phyloP scores from a whole-genome alignment of 2,113 vertebrate species.

The Lophotis ruficrista region DNA sequence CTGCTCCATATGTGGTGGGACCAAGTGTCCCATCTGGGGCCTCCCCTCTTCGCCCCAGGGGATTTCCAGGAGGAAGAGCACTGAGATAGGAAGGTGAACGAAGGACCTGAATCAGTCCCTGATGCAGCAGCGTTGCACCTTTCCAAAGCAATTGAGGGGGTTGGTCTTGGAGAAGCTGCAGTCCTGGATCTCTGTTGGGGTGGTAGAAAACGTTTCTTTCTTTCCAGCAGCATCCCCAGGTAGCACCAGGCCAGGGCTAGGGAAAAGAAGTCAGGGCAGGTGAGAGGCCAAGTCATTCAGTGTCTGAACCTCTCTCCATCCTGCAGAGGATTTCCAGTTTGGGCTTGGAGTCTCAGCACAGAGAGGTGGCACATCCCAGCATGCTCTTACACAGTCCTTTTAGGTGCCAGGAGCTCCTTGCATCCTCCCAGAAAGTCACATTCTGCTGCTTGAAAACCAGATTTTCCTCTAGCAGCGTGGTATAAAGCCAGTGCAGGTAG shows the following conservation, averaged over 20 bases:
- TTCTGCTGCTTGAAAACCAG: background rate
- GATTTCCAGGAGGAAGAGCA: background rate
- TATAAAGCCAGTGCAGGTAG: background rate
- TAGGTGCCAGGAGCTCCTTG: background rate
- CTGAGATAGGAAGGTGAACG: background rate
- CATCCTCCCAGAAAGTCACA: background rate
- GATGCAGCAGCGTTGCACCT: background rate
- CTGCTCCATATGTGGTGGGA: background rate
- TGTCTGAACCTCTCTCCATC: background rate
- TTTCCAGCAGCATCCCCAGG: conserved; percentile 84
- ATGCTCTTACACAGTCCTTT: background rate
- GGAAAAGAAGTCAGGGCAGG: background rate
- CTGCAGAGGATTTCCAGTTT: background rate
- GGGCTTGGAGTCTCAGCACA: background rate
- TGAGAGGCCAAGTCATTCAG: background rate
- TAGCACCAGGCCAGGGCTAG: conserved; percentile 85
- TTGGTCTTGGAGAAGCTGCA: conserved; percentile 81
- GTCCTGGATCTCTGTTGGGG: conserved; percentile 81
- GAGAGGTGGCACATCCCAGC: rapidly evolving
- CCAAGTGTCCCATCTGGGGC: background rate
- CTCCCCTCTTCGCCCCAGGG: background rate
- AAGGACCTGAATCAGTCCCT: background rate
- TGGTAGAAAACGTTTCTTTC: conserved; percentile 77
- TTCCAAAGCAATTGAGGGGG: conserved; percentile 81
- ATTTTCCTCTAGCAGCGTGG: background rate